Evolutionary conservation across 2,113 vertebrate species (phyloP), one percentile per base, ranked within the genome.

Genomic region (Aleadryas rufinucha): DNA sequence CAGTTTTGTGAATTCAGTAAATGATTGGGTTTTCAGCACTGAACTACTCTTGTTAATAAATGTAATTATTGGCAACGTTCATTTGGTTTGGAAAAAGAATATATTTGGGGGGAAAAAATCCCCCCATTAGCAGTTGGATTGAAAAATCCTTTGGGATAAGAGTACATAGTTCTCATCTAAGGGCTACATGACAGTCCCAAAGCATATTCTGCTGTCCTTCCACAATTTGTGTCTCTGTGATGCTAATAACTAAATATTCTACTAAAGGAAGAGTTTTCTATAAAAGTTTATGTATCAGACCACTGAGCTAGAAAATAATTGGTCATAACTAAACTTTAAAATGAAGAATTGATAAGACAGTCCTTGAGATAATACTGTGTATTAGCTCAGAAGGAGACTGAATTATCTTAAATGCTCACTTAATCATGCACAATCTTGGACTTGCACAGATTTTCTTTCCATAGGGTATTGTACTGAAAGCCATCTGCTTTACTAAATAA

Each of bases 221-320:
- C 64, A 63, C 37, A 33, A 90, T 78, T 88, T 96, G 17, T 84
- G 37, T 75, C 30, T 78, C 16, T 52, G 31, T 80, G 45, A 41
- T 64, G 49, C 47, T 79, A 90, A 69, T 54, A 70, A 54, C 50
- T 54, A 69, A 86, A 54, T 41, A 88, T 65, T 76, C 39, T 79
- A 84, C 57, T 79, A 76, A 70, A 39, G 50, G 52, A 53, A 35
- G 71, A 49, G 8, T 69, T 74, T 77, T 93, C 65, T 91, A 12
- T 45, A 60, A 68, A 75, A 79, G 82, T 93, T 85, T 80, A 82
- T 96, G 86, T 89, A 95, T 81, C 87, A 70, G 59, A 90, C 59
- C 77, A 72, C 47, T 94, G 53, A 96, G 27, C 42, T 96, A 91
- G 57, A 81, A 97, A 94, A 87, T 71, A 96, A 53, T 49, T 44